Conservation (phyloP, 2,797 vertebrate species). For the Acanthurus tractus region DNA sequence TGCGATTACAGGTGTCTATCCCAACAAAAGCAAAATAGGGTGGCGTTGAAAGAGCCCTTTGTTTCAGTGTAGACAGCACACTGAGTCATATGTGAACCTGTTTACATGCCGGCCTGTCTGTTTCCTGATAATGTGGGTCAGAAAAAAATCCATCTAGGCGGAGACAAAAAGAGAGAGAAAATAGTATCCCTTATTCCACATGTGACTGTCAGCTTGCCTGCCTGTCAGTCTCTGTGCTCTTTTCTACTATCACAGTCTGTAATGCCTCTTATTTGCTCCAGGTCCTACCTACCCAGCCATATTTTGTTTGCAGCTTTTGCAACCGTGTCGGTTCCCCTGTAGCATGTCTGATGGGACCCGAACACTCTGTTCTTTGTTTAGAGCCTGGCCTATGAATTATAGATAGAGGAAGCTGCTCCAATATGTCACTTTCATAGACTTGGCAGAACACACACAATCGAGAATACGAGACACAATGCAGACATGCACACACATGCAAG, state of each 20-base stretch:
- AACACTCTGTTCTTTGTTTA: conserved; percentile 77
- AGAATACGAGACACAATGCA: conserved; percentile 23
- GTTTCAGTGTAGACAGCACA: conserved; percentile 56
- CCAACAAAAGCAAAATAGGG: conserved; percentile 54
- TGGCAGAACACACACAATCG: conserved; percentile 28
- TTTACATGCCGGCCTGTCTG: conserved; percentile 65
- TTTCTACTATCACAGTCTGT: conserved; percentile 47
- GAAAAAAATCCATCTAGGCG: conserved; percentile 64
- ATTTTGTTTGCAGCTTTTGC: conserved; percentile 71
- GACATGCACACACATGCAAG: background rate
- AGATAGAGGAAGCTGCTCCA: conserved; percentile 70
- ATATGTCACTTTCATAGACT: conserved; percentile 68
- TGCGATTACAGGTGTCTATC: conserved; percentile 67
- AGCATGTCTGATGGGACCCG: conserved; percentile 63
- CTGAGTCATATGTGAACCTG: conserved; percentile 67
- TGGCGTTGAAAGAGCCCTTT: conserved; percentile 67
- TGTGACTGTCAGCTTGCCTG: conserved; percentile 46
- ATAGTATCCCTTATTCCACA: conserved; percentile 53
- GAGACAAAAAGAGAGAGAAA: conserved; percentile 41
- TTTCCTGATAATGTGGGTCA: conserved; percentile 76
- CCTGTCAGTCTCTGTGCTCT: conserved; percentile 49
- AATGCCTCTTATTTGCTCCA: conserved; percentile 64
- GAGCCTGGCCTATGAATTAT: conserved; percentile 79
- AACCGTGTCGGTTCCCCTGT: conserved; percentile 54
- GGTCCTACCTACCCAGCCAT: conserved; percentile 44